Base-by-base conservation (phyloP, 2,888 invertebrate species). In the Meiosimyza platycephala region DNA sequence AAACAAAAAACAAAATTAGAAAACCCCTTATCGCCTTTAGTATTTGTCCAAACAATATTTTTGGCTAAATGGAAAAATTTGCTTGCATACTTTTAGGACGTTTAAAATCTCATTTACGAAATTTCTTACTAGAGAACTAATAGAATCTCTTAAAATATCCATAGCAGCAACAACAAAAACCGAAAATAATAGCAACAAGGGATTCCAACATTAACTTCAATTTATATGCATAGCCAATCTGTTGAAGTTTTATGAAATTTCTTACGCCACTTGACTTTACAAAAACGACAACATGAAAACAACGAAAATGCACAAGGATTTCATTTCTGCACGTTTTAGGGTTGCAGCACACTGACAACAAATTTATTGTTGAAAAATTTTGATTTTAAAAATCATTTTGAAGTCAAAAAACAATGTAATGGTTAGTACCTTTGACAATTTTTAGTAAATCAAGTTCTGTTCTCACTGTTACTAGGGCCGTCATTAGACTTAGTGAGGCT, bases 191-290 rank as follows among this genome's bases (percentile, higher is more conserved):
- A 79, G 75, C 71, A 71, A 71, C 75, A 66, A 78, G 76, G 78
- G 80, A 81, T 83, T 80, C 81, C 82, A 79, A 82, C 80, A 83
- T 87, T 86, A 87, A 86, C 83, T 78, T 80, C 86, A 85, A 87
- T 87, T 87, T 87, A 87, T 87, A 87, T 87, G 87, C 87, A 86
- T 85, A 87, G 87, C 83, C 85, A 85, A 86, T 85, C 85, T 86
- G 83, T 83, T 82, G 80, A 82, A 85, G 85, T 86, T 86, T 86
- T 85, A 85, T 81, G 81, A 78, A 85, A 86, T 86, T 85, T 84
- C 80, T 85, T 85, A 82, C 84, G 82, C 80, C 84, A 87, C 86
- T 87, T 86, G 87, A 86, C 80, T 86, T 80, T 77, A 69, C 72
- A 75, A 40, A 40, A 40, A 77, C 60, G 33, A 47, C 69, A 73